Percentiles rank a stretch among this genome's conserved stretches.
Conservation (phyloP, 2,888 invertebrate species). For the Drosophila incognita region DNA sequence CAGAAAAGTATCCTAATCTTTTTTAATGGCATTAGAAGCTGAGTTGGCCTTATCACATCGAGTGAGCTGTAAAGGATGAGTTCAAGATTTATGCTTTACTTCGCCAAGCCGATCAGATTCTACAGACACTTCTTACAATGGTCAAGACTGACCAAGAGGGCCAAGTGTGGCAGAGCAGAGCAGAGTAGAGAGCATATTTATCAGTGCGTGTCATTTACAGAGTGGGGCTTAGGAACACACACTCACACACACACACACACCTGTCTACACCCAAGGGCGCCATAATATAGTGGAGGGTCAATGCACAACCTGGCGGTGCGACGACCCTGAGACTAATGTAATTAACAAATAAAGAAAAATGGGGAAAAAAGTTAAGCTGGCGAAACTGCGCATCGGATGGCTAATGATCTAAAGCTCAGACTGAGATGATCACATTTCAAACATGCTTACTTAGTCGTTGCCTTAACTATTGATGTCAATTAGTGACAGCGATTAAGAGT, state of each 20-base stretch:
- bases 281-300: constrained; percentile 47
- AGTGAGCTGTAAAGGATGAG: neutral
- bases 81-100: neutral
- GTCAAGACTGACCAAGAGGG: constrained; percentile 8
- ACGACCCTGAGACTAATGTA: constrained; percentile 45
- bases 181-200: constrained; percentile 15
- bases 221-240: constrained; percentile 2
- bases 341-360: constrained; percentile 35
- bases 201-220: constrained; percentile 40
- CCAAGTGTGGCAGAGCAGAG: neutral
- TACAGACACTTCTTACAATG: neutral
- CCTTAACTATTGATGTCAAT: constrained; percentile 28
- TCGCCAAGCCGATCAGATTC: neutral
- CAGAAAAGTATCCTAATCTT: neutral
- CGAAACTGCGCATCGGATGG: constrained; percentile 21
- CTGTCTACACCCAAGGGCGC: constrained; percentile 35
- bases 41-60: neutral
- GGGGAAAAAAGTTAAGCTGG: constrained; percentile 15
- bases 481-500: constrained; percentile 27
- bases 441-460: constrained; percentile 12
- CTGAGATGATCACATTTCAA: constrained; percentile 4
- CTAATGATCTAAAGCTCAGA: constrained; percentile 35
- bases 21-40: neutral
- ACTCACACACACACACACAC: neutral
- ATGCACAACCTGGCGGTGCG: constrained; percentile 53